Evolutionary conservation across 2,797 vertebrate species (phyloP).

Genomic region (Sternarchorhynchus goeldii): DNA sequence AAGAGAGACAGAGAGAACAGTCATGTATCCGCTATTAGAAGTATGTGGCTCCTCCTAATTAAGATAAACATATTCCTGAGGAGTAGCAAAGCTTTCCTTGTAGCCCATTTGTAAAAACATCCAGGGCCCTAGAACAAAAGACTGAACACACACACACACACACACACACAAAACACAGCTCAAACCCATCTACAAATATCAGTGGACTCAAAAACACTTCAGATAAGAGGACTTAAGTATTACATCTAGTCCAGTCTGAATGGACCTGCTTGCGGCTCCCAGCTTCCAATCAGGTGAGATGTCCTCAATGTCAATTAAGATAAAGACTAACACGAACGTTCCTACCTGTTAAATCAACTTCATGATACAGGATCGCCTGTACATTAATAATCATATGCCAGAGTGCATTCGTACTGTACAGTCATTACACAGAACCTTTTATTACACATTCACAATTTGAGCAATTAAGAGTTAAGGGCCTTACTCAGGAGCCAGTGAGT

Average conservation of each 20-base stretch:
- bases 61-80: conserved; percentile 87
- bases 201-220: conserved; percentile 68
- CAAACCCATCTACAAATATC: conserved; percentile 70
- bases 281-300: conserved; percentile 4
- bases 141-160: not conserved
- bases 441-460: too few relatives aligned
- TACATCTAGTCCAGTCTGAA: conserved; percentile 25
- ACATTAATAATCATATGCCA: too few relatives aligned
- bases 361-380: too few relatives aligned
- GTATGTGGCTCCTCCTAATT: conserved; percentile 86
- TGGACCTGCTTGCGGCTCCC: not conserved
- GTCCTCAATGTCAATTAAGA: not conserved
- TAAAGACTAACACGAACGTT: too few relatives aligned
- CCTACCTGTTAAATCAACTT: too few relatives aligned
- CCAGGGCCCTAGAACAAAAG: conserved; percentile 63
- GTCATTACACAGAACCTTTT: too few relatives aligned
- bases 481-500: too few relatives aligned
- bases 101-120: conserved; percentile 76
- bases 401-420: too few relatives aligned
- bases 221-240: conserved; percentile 65
- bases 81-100: conserved; percentile 74
- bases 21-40: conserved; percentile 79
- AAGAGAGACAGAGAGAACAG: conserved; percentile 76
- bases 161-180: conserved; percentile 63
- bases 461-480: too few relatives aligned